A percentile compares a stretch with the other conserved stretches of the same genome.
These are phyloP conservation scores for Zhengitettix transpicula DNA, from an alignment of 2,888 invertebrate genomes.

Conservation along the genomic window DNA sequence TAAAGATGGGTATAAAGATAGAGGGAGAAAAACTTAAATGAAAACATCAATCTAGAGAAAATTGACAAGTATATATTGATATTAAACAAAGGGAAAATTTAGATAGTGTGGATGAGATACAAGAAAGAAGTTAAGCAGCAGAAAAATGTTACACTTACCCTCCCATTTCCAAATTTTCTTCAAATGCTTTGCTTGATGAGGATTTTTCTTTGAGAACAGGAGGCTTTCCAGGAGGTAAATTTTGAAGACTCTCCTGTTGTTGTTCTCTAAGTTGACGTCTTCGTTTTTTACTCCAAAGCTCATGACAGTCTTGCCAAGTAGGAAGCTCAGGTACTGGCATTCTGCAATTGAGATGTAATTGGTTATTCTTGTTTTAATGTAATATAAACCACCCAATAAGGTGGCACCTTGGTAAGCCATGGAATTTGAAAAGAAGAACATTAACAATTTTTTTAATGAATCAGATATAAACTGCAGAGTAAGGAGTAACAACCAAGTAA, in stretches of 20 bases:
- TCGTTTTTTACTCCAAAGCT: constrained; percentile 96
- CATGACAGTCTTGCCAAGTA: constrained; percentile 97
- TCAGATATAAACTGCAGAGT: too few relatives aligned
- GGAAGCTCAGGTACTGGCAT: constrained; percentile 75
- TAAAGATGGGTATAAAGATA: not conserved
- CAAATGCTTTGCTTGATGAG: constrained; percentile 21
- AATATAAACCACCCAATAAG: too few relatives aligned
- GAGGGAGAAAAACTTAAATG: too few relatives aligned
- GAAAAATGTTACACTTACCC: constrained; percentile 31
- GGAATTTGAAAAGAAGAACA: too few relatives aligned
- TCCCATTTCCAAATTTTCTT: constrained; percentile 33
- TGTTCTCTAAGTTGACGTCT: constrained; percentile 60
- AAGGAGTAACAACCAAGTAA: too few relatives aligned
- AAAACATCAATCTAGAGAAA: too few relatives aligned
- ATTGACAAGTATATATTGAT: too few relatives aligned
- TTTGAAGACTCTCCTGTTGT: constrained; percentile 27
- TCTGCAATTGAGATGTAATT: constrained; percentile 27
- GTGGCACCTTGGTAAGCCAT: too few relatives aligned
- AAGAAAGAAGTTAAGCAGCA: not conserved
- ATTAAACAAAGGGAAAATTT: not conserved
- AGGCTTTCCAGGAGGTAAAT: constrained; percentile 28
- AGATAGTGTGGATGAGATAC: not conserved
- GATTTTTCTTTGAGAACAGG: constrained; percentile 6
- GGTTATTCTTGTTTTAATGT: too few relatives aligned
- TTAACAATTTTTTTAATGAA: too few relatives aligned